Evolutionary conservation across 2,888 invertebrate species (phyloP).

Genomic region (Dendrolimus pini): DNA sequence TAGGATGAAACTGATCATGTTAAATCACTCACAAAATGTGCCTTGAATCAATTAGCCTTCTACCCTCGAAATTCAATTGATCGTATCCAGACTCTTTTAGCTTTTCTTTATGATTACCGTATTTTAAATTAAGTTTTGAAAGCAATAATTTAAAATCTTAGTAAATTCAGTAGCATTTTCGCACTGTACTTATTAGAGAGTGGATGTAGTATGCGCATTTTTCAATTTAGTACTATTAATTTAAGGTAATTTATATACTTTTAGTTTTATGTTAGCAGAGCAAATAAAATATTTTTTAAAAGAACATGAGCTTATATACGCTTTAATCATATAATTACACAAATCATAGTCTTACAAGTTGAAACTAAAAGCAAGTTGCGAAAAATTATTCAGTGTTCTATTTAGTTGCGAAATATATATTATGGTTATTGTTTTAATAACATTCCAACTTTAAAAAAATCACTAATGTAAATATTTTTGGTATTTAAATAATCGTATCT

Average conservation of each 20-base stretch:
- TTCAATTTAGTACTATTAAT: slow-evolving; percentile 13
- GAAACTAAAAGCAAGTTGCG: neutral
- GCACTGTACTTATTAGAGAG: slow-evolving; percentile 25
- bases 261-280: slow-evolving; percentile 44
- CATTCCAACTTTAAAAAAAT: neutral
- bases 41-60: too few species aligned
- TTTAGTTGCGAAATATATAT: neutral
- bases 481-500: neutral
- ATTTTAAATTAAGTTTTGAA: too few species aligned
- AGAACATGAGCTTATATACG: slow-evolving; percentile 55
- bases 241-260: slow-evolving; percentile 11
- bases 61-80: too few species aligned
- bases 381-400: neutral
- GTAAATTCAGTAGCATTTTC: slow-evolving; percentile 15
- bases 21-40: too few species aligned
- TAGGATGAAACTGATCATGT: too few species aligned
- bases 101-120: too few species aligned
- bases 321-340: slow-evolving; percentile 33
- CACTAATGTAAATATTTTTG: neutral
- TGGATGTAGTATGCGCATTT: slow-evolving; percentile 25
- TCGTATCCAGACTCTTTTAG: too few species aligned
- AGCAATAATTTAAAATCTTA: neutral
- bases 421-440: neutral
- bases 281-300: slow-evolving; percentile 28
- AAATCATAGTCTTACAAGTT: slow-evolving; percentile 3